Evolutionary conservation across 1,140 invertebrate species (phyloP).

Genomic region (Drosophila fuyamai): DNA sequence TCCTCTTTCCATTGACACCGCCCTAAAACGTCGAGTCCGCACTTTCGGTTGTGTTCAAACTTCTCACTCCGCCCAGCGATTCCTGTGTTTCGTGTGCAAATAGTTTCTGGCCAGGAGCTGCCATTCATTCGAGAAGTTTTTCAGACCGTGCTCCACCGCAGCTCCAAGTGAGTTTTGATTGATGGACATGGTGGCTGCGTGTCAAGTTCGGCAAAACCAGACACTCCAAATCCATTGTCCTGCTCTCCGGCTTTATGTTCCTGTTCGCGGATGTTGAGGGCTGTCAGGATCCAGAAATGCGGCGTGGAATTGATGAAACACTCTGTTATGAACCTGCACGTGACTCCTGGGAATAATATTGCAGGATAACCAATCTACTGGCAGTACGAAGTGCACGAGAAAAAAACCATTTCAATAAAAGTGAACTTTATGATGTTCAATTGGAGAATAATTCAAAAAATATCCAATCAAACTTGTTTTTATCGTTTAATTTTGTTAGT

Average conservation of each 20-base stretch:
- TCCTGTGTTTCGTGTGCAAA: constrained; percentile 33
- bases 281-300: constrained; percentile 21
- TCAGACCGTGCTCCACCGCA: constrained; percentile 14
- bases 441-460: too few relatives aligned
- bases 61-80: constrained; percentile 25
- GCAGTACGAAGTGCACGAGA: background rate
- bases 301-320: constrained; percentile 29
- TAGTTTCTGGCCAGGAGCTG: constrained; percentile 26
- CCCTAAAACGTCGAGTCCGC: constrained; percentile 29
- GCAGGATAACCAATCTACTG: background rate
- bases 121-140: constrained; percentile 18
- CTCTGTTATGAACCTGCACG: constrained; percentile 18
- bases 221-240: constrained; percentile 45
- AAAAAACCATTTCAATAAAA: background rate
- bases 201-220: constrained; percentile 39
- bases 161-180: constrained; percentile 42
- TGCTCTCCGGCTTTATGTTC: constrained; percentile 2
- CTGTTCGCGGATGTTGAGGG: constrained; percentile 10
- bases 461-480: too few relatives aligned
- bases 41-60: constrained; percentile 32
- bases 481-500: too few relatives aligned
- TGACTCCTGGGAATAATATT: constrained; percentile 17
- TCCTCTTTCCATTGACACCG: constrained; percentile 26
- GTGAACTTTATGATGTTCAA: background rate
- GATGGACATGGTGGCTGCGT: constrained; percentile 33